Percentiles rank a stretch among this genome's conserved stretches.
Conservation (phyloP, 2,888 invertebrate species). For the Xestia c-nigrum region DNA sequence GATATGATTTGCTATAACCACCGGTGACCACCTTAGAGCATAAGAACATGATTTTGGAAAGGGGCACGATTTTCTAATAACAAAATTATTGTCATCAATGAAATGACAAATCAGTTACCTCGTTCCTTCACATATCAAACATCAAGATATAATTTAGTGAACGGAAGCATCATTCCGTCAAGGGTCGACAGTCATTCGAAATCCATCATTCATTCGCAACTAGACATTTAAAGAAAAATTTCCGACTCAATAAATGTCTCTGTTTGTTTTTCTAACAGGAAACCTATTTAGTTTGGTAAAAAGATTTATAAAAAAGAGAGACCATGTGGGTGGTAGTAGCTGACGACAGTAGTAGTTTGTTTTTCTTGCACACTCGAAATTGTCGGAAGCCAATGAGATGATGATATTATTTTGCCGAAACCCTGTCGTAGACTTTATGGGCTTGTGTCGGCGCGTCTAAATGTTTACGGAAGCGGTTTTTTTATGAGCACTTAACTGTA, state of each 20-base stretch:
- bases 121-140: slow-evolving; percentile 44
- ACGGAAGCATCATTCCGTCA: slow-evolving; percentile 81
- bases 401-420: slow-evolving; percentile 81
- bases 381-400: slow-evolving; percentile 83
- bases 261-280: slow-evolving; percentile 90
- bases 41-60: slow-evolving; percentile 20
- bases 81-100: slow-evolving; percentile 65
- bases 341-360: slow-evolving; percentile 89
- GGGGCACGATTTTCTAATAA: slow-evolving; percentile 44
- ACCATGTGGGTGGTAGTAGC: slow-evolving; percentile 85
- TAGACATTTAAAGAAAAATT: slow-evolving; percentile 84
- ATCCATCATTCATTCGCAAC: slow-evolving; percentile 88
- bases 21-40: neutral
- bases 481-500: slow-evolving; percentile 59
- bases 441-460: slow-evolving; percentile 50
- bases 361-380: slow-evolving; percentile 84
- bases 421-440: slow-evolving; percentile 68
- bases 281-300: slow-evolving; percentile 87
- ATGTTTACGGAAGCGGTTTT: slow-evolving; percentile 65
- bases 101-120: slow-evolving; percentile 44
- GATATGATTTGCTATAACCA: slow-evolving; percentile 30
- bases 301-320: slow-evolving; percentile 83
- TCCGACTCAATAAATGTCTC: slow-evolving; percentile 87
- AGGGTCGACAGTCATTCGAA: slow-evolving; percentile 84
- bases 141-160: slow-evolving; percentile 70